phyloP scores from a whole-genome alignment of 2,888 invertebrate genomes.

The Pachliopta kotzebuea region DNA sequence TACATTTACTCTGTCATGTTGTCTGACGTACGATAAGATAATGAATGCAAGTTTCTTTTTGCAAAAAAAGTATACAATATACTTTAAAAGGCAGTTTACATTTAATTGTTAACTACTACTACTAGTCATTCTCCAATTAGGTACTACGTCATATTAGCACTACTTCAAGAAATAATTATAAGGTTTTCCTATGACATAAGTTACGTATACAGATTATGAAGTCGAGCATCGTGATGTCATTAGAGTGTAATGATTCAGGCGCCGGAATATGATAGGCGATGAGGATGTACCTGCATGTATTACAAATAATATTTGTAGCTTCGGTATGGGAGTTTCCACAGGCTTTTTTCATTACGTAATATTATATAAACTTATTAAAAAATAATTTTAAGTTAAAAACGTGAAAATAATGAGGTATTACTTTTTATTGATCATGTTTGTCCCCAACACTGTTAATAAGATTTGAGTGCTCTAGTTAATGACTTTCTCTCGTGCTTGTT shows the following conservation, averaged over 20 bases:
- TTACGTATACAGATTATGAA: neutral
- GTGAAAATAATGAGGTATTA: too few species aligned
- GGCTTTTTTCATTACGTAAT: neutral
- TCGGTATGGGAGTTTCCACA: conserved; percentile 11
- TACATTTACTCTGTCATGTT: conserved; percentile 1
- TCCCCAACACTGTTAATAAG: too few species aligned
- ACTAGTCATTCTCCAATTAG: too few species aligned
- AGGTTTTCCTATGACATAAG: neutral
- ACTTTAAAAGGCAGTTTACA: neutral
- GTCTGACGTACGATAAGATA: neutral
- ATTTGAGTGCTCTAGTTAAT: too few species aligned
- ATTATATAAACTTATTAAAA: neutral
- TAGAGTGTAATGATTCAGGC: conserved; percentile 9
- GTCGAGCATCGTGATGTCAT: neutral
- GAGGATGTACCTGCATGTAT: conserved; percentile 11
- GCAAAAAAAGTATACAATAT: neutral
- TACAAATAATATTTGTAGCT: conserved; percentile 4
- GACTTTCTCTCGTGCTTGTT: too few species aligned
- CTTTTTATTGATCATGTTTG: too few species aligned
- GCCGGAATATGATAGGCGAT: neutral
- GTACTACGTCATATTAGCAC: neutral
- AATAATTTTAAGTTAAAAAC: too few species aligned
- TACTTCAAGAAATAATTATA: neutral
- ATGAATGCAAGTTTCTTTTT: neutral
- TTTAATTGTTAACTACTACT: neutral